These are phyloP conservation scores for Idaea biselata DNA, from an alignment of 2,888 invertebrate genomes.

Conservation along the genomic window DNA sequence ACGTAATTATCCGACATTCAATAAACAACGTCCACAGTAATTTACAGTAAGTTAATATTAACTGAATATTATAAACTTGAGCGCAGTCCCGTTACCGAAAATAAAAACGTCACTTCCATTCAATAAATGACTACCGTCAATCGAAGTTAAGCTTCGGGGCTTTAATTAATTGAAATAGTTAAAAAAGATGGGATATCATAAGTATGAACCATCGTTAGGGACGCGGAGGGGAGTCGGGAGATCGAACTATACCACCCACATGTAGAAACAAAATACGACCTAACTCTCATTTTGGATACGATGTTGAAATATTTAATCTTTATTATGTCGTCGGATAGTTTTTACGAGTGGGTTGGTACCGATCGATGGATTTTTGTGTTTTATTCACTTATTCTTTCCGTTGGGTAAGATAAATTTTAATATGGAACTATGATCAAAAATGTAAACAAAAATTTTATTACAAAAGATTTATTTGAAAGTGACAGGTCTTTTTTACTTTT, in stretches of 20 bases:
- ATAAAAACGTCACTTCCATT: constrained; percentile 32
- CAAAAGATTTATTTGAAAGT: no score
- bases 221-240: constrained; percentile 33
- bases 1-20: background rate
- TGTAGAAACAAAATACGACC: background rate
- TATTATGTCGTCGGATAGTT: background rate
- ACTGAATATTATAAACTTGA: constrained; percentile 18
- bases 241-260: constrained; percentile 39
- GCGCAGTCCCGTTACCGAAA: constrained; percentile 34
- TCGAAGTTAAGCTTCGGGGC: constrained; percentile 25
- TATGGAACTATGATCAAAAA: no score
- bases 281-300: background rate
- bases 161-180: constrained; percentile 69
- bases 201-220: constrained; percentile 48
- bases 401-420: no score
- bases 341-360: background rate
- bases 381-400: no score
- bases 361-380: no score
- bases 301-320: constrained; percentile 1
- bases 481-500: no score
- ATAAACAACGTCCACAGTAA: background rate
- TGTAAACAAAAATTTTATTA: no score
- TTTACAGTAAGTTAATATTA: constrained; percentile 24
- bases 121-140: constrained; percentile 63
- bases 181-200: constrained; percentile 60